Evolutionary conservation across 2,888 invertebrate genomes (phyloP).

Genomic region (Vanessa cardui): DNA sequence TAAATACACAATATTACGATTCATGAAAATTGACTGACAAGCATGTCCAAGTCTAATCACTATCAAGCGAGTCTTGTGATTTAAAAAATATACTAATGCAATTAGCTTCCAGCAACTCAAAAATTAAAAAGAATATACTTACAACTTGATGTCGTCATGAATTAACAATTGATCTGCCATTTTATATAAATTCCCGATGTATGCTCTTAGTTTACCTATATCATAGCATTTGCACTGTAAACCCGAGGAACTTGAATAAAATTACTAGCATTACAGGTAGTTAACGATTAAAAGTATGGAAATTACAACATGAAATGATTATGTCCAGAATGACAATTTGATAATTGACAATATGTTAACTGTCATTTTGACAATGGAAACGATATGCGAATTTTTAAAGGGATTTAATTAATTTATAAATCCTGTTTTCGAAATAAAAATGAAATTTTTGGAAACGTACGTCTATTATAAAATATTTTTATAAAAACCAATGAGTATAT

Average conservation of each 20-base stretch:
- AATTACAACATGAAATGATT: conserved; percentile 21
- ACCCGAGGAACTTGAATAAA: conserved; percentile 17
- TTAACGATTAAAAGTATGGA: conserved; percentile 12
- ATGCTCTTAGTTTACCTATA: conserved; percentile 34
- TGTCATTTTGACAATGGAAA: conserved; percentile 16
- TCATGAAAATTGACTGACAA: too few species aligned
- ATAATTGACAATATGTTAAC: background rate
- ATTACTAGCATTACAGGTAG: conserved; percentile 19
- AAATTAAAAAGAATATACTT: conserved; percentile 60
- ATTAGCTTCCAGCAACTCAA: conserved; percentile 15
- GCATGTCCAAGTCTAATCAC: background rate
- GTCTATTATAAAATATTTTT: too few species aligned
- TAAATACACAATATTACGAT: too few species aligned
- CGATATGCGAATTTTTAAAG: too few species aligned
- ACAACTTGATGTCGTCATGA: conserved; percentile 89
- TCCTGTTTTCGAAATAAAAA: too few species aligned
- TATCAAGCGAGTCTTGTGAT: background rate
- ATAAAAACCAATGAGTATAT: too few species aligned
- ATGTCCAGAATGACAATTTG: background rate
- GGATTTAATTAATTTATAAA: too few species aligned
- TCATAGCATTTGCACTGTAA: conserved; percentile 41
- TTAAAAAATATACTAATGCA: conserved; percentile 13
- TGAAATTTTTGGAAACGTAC: too few species aligned
- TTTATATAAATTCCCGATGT: conserved; percentile 39
- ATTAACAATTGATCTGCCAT: conserved; percentile 86